Conservation (phyloP, 37 sponge, comb jelly and placozoan genomes). For the Oopsacas minuta region DNA sequence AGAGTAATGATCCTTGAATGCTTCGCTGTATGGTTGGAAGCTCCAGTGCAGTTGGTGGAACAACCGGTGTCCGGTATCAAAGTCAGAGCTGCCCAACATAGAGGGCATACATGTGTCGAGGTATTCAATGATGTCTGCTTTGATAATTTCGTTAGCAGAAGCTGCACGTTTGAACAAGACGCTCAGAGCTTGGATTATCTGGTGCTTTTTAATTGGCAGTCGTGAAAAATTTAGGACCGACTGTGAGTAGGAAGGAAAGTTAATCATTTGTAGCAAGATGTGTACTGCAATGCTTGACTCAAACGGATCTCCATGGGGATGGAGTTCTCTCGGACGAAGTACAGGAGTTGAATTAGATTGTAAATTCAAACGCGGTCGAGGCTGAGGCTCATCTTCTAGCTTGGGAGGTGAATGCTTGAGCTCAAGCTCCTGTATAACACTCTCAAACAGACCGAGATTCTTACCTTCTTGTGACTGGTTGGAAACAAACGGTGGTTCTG, state of each 20-base stretch:
- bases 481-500: not conserved
- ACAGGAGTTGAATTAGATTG: not conserved
- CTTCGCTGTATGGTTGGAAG: constrained; percentile 9
- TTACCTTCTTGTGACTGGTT: not conserved
- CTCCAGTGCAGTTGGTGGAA: constrained; percentile 19
- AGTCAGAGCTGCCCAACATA: constrained; percentile 6
- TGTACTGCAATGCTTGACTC: not conserved
- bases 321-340: not conserved
- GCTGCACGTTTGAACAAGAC: not conserved
- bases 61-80: not conserved
- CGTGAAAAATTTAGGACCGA: not conserved
- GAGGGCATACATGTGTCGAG: constrained; percentile 12
- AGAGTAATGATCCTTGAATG: not conserved
- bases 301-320: not conserved
- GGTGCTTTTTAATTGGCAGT: not conserved
- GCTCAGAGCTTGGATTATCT: not conserved
- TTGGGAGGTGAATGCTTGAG: not conserved
- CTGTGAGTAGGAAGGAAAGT: not conserved
- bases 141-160: not conserved
- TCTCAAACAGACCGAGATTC: not conserved
- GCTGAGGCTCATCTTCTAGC: not conserved
- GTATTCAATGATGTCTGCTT: not conserved
- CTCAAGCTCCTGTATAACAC: not conserved
- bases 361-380: not conserved
- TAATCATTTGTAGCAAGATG: not conserved